These are phyloP conservation scores for Phragmatobia fuliginosa DNA, from an alignment of 2,888 invertebrate genomes.

Conservation along the genomic window DNA sequence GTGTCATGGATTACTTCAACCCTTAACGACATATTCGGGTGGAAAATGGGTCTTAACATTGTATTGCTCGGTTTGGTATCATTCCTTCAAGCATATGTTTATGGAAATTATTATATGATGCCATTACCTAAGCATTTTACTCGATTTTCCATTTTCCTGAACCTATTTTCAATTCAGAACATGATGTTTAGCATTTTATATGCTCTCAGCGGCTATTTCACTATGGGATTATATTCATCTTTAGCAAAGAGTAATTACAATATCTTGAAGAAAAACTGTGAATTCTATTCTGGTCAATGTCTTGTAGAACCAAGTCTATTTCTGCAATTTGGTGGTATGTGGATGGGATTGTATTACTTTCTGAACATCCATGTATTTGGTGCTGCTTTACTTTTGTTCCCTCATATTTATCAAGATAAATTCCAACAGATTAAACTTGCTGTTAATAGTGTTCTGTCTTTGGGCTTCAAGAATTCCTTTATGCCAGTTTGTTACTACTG, in stretches of 20 bases:
- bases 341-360: constrained; percentile 88
- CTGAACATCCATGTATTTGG: constrained; percentile 85
- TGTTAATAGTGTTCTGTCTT: constrained; percentile 85
- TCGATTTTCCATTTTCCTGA: constrained; percentile 89
- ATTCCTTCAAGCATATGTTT: constrained; percentile 90
- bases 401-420: constrained; percentile 90
- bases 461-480: constrained; percentile 87
- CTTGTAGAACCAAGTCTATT: constrained; percentile 90
- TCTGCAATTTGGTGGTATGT: constrained; percentile 89
- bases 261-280: constrained; percentile 81
- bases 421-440: constrained; percentile 89
- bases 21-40: constrained; percentile 86
- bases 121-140: constrained; percentile 88
- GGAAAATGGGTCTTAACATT: constrained; percentile 89
- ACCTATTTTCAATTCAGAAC: constrained; percentile 88
- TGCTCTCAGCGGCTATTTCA: constrained; percentile 88
- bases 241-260: constrained; percentile 87
- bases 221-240: constrained; percentile 90
- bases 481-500: constrained; percentile 88
- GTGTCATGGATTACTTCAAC: constrained; percentile 88
- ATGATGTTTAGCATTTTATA: constrained; percentile 86
- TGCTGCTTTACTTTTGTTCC: constrained; percentile 87
- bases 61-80: constrained; percentile 88
- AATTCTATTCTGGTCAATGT: constrained; percentile 82
- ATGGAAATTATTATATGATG: constrained; percentile 89